Base-by-base conservation (phyloP, 2,888 invertebrate species). In the Myathropa florea region DNA sequence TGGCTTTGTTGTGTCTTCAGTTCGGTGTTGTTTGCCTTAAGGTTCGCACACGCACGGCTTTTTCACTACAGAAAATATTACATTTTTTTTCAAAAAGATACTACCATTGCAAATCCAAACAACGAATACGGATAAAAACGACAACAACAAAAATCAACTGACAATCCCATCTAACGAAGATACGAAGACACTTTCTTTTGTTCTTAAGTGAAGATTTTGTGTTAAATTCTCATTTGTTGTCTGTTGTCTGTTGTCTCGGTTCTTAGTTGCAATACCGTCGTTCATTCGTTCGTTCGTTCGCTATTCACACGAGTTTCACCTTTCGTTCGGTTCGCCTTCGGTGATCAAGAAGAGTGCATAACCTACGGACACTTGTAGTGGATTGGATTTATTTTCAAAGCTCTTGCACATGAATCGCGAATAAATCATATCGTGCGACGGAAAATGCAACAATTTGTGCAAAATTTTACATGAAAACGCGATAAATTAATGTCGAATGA, bases 11-110 rank as follows among this genome's bases (percentile, higher is more conserved):
- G 77, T 82, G 76, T 83, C 82, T 92, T 93, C 92, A 93, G 93
- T 93, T 92, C 91, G 90, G 91, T 92, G 91, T 91, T 92, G 92
- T 91, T 92, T 91, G 93, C 91, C 92, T 91, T 91, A 89, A 91
- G 92, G 91, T 91, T 91, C 90, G 91, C 91, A 93, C 92, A 92
- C 90, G 90, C 89, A 84, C 88, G 85, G 87, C 81, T 85, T 88
- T 78, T 80, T 71, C 78, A 82, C 83, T 68, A 75, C 39, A 63
- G 55, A 33, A 77, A 81, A 70, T 63, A 70, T 9, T 30, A 75
- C 46, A 46, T 18, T 18, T 46, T 46, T 46, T 18, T 4, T 3
- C 46, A 18, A 18, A 76, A 67, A 76, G 55, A 39, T 36, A 30
- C 21, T 26, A 55, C 59, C 60, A 28, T 57, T 67, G 26, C 64